phyloP scores from a whole-genome alignment of 1,140 invertebrate genomes.

The Eciton burchellii region DNA sequence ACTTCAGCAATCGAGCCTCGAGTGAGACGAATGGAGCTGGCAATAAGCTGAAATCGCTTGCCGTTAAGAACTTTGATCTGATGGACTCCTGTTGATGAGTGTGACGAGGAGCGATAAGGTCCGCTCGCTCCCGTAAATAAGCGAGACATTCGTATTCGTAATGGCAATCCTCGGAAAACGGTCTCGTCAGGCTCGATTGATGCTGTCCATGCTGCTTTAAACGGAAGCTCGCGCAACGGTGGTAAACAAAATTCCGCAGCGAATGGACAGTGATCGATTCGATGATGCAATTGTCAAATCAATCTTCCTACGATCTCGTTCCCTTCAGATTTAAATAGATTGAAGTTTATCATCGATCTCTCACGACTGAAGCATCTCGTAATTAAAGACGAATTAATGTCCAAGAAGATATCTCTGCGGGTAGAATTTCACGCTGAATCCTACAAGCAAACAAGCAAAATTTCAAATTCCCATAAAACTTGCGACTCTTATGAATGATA shows the following conservation, averaged over 20 bases:
- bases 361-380: background rate
- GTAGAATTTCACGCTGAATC: background rate
- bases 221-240: background rate
- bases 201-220: conserved; percentile 7
- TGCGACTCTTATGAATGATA: conserved; percentile 12
- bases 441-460: conserved; percentile 11
- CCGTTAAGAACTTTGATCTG: conserved; percentile 49
- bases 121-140: conserved; percentile 24
- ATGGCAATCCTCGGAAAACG: conserved; percentile 1
- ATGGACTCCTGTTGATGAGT: conserved; percentile 35
- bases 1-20: conserved; percentile 28
- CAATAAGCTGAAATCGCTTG: conserved; percentile 51
- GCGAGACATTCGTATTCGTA: conserved; percentile 38
- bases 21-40: conserved; percentile 30
- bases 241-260: conserved; percentile 9
- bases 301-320: too few species aligned
- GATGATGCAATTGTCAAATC: background rate
- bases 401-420: background rate
- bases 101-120: background rate
- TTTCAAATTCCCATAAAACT: conserved; percentile 36
- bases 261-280: background rate
- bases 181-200: background rate
- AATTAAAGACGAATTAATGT: background rate
- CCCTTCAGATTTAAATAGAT: too few species aligned
- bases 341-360: background rate